Evolutionary conservation across 1,140 invertebrate genomes (phyloP).

Genomic region (Drosophila repletoides): DNA sequence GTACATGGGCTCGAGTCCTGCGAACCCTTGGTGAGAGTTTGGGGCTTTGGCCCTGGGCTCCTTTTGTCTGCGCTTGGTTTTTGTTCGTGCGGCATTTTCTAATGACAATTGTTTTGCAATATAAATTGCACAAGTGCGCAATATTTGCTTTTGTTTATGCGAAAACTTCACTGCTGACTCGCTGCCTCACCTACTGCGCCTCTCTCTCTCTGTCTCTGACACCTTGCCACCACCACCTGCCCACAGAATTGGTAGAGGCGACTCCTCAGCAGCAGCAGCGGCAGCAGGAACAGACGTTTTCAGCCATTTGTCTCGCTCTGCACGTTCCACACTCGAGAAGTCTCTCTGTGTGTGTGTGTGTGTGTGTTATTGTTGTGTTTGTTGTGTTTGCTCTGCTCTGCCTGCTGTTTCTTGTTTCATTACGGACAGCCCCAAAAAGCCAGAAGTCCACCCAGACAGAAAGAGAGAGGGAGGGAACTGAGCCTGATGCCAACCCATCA

Average conservation of each 20-base stretch:
- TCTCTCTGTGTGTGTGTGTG: constrained; percentile 12
- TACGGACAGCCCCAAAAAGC: constrained; percentile 47
- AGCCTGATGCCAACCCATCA: constrained; percentile 12
- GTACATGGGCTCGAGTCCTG: constrained; percentile 29
- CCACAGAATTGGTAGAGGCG: constrained; percentile 56
- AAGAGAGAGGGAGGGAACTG: too few relatives aligned
- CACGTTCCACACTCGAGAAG: constrained; percentile 52
- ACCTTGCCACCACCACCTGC: too few relatives aligned
- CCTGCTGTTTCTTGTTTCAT: constrained; percentile 72
- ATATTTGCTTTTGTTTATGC: constrained; percentile 82
- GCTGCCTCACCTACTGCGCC: constrained; percentile 37
- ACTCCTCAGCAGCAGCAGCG: constrained; percentile 22
- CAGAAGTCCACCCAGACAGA: constrained; percentile 6
- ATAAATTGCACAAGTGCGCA: constrained; percentile 82
- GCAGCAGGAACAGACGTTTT: constrained; percentile 41
- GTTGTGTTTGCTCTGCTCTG: constrained; percentile 21
- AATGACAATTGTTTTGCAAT: constrained; percentile 82
- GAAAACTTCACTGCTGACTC: constrained; percentile 68
- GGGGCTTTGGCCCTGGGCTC: constrained; percentile 45
- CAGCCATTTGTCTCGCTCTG: constrained; percentile 72
- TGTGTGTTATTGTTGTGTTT: constrained; percentile 21
- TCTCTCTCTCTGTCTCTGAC: too few relatives aligned
- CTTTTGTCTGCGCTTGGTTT: constrained; percentile 75
- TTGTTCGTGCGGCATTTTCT: constrained; percentile 81
- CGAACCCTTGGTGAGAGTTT: constrained; percentile 26